Evolutionary conservation across 2,797 vertebrate species (phyloP), one percentile per base, ranked within the genome.

Genomic region (Melanotaenia boesemani): DNA sequence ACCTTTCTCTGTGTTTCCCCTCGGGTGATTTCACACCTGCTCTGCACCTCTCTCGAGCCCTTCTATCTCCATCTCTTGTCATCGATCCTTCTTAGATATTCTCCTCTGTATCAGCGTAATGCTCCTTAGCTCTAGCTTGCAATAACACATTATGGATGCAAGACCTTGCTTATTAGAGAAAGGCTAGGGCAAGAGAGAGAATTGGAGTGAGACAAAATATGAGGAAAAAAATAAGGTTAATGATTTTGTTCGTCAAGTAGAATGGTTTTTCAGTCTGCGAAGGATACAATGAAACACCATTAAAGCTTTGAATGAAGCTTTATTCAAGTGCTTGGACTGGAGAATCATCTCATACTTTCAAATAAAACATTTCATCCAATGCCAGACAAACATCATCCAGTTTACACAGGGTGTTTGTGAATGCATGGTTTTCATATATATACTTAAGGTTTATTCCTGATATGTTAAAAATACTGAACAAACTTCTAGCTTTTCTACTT

Each of bases 81-180:
- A 46, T 70, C 70, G 59, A 4, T 80, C 82, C 86, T 77, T 77
- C 74, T 75, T 69, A 72, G 81, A 84, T 82, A 79, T 83, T 79
- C 78, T 84, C 58, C 68, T 70, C 85, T 72, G 70, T 88, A 89
- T 83, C 65, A 65, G 79, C 82, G 71, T 76, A 90, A 89, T 85
- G 86, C 88, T 85, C 73, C 80, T 68, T 77, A 74, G 72, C 77
- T 76, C 74, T 75, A 87, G 79, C 75, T 79, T 60, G 70, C 79
- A 80, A 70, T 90, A 73, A 74, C 74, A 41, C 55, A 73, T 75
- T 82, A 74, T 75, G 81, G 67, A 82, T 79, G 69, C 79, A 77
- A 87, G 76, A 68, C 73, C 2, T 37, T 67, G 72, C 83, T 91
- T 89, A 90, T 92, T 89, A 91, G 66, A 83, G 63, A 48, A 72